A percentile compares a stretch with the other conserved stretches of the same genome.
Conservation (phyloP, 2,888 invertebrate species). For the Sphaerophoria rueppellii region DNA sequence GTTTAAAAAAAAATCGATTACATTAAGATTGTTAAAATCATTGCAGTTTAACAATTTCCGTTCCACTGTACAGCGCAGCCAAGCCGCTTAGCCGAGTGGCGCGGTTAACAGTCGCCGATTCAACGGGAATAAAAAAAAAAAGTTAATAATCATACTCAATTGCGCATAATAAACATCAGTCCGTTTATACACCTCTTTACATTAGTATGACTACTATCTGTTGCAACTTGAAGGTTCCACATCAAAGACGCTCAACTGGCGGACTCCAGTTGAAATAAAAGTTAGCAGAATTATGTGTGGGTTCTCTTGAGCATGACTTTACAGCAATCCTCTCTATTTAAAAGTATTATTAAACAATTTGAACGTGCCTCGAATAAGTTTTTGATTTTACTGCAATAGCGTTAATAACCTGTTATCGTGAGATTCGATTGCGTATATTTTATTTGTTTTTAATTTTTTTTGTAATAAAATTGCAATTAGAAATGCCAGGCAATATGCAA, state of each 20-base stretch:
- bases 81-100: background rate
- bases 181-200: constrained; percentile 29
- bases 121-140: constrained; percentile 50
- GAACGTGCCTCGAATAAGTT: constrained; percentile 51
- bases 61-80: constrained; percentile 4
- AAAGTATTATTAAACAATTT: constrained; percentile 13
- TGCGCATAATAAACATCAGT: constrained; percentile 63
- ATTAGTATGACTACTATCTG: background rate
- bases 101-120: constrained; percentile 31
- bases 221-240: constrained; percentile 28
- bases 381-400: constrained; percentile 11
- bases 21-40: no score
- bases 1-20: no score
- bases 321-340: constrained; percentile 26
- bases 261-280: background rate
- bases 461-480: constrained; percentile 34
- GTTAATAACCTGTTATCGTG: constrained; percentile 33
- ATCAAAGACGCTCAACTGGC: constrained; percentile 7
- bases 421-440: constrained; percentile 29
- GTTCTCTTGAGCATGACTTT: constrained; percentile 62
- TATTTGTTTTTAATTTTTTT: constrained; percentile 1
- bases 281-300: background rate
- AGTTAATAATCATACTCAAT: constrained; percentile 62
- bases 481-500: constrained; percentile 25
- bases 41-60: background rate